Evolutionary conservation across 1,140 invertebrate species (phyloP), one percentile per base, ranked within the genome.

Genomic region (Drosophila ogumai): DNA sequence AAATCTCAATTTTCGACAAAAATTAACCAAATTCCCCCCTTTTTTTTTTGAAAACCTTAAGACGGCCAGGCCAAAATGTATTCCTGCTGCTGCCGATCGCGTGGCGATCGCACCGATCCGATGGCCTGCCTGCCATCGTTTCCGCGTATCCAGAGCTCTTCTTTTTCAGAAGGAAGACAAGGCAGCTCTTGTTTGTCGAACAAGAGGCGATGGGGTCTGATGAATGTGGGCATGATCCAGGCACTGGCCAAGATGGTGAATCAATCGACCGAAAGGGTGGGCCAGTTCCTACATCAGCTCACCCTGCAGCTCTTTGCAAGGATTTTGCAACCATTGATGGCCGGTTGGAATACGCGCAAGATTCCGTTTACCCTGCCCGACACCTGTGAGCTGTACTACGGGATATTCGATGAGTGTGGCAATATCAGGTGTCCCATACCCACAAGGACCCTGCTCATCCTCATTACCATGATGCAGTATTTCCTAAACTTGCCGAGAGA

Each of bases 251-350:
- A 32, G 1, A 34, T 34, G 17, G 15, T 75, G 6, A 36, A 65
- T 8, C 41, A 64, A 10, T 59, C 81, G 3, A 4, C 57, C 4
- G 15, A 22, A 0, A 17, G 41, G 6, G 75, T 87, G 0, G 52
- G 67, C 12, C 31, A 31, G 3, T 81, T 81, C 6, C 60, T 86
- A 0, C 69, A 50, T 8, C 17, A 79, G 7, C 40, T 86, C 12
- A 86, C 69, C 5, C 31, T 86, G n/a, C 32, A 65, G 8, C 67
- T 66, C 4, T 86, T 87, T n/a, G 47, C 60, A 0, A 47, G 63
- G 8, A 63, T 86, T 0, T 34, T 81, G 0, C 60, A 86, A 31
- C 74, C 82, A 0, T 55, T 81, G 44, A 49, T 57, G n/a, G 36
- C 50, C 0, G 57, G 56, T 1, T 81, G 82, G 69, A 67, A 71